Conservation (phyloP, 2,113 vertebrate genomes). For the Aptenodytes patagonicus region DNA sequence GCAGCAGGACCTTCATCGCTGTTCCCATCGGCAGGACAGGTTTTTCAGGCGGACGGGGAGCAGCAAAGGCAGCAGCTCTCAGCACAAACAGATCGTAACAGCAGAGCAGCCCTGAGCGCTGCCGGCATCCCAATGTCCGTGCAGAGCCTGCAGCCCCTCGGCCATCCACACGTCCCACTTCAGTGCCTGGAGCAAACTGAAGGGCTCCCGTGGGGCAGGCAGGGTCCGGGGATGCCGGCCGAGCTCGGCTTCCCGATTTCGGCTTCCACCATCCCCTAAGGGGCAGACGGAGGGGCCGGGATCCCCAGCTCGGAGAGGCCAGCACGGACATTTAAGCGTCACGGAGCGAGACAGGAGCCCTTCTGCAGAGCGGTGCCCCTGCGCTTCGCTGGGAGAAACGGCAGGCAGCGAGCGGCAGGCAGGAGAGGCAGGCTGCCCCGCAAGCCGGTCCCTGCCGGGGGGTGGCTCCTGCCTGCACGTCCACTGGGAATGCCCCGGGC, state of each 20-base stretch:
- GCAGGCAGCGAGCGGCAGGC: background rate
- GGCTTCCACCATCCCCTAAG: background rate
- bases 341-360: background rate
- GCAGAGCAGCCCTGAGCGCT: too few species aligned
- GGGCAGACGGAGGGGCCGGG: background rate
- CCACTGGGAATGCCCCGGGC: background rate
- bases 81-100: background rate
- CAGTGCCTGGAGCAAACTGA: background rate
- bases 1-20: background rate
- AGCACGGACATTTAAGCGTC: rapidly evolving
- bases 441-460: background rate
- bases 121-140: background rate
- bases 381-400: background rate
- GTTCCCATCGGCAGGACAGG: background rate
- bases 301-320: background rate
- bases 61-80: background rate
- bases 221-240: background rate
- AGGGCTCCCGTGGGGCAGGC: background rate
- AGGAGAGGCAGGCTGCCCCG: background rate
- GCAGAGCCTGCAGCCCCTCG: background rate
- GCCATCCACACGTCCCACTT: background rate
- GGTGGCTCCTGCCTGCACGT: background rate
- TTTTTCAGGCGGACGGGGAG: background rate
- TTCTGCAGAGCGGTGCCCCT: background rate
- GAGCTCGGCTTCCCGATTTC: background rate